Evolutionary conservation across 2,888 invertebrate genomes (phyloP), one percentile per base, ranked within the genome.

Genomic region (Enchytraeus crypticus): DNA sequence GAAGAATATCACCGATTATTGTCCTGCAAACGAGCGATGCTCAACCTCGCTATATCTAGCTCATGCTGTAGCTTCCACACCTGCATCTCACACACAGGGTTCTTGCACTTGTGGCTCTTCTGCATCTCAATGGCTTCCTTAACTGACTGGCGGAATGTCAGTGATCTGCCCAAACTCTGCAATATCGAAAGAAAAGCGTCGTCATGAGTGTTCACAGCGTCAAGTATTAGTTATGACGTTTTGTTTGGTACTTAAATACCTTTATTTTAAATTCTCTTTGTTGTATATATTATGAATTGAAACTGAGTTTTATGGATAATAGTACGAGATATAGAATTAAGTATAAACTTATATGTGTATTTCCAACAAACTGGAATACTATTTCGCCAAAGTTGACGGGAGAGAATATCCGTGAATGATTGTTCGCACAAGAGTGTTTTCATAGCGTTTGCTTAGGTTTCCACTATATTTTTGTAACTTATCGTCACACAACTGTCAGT

Each of bases 31-130:
- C 91, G 89, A 63, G 89, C 85, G 71, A 91, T 88, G 73, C 89
- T 85, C 72, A 90, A 83, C 71, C 87, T 83, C 0, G 92, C 89
- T 80, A 91, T 85, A 78, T 92, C 91, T 71, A 93, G 83, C 77
- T 93, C 91, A 77, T 92, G 88, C 71, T 89, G 87, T 53, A 90
- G 89, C 75, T 91, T 90, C 91, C 92, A 92, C 67, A 92, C 66
- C 62, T 77, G 74, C 8, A 76, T 76, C 62, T 78, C 77, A 70
- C 78, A 78, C 14, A 75, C 64, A 2, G 75, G 87, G 80, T 89
- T 89, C 62, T 84, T 84, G 78, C 89, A 87, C 61, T 86, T 84
- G 76, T 88, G 88, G 73, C 87, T 85, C 69, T 84, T 84, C 49
- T 88, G 79, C 64, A 88, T 85, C 73, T 88, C 88, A 71, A 87